phyloP scores from a whole-genome alignment of 2,113 vertebrate species.

The Chauna torquata region DNA sequence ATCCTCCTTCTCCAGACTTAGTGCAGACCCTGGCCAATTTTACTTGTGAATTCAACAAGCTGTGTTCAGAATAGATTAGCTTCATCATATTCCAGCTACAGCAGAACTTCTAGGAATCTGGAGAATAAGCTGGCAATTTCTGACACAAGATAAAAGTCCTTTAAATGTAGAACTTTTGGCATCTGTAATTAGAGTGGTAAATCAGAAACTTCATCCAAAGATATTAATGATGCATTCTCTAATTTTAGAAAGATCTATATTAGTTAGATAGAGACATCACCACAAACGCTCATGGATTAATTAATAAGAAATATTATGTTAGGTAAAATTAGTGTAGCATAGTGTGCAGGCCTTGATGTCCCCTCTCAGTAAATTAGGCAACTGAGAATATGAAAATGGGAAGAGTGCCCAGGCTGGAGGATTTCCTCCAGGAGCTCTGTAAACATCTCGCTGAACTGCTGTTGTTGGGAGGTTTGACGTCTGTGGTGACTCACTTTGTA shows the following conservation, averaged over 20 bases:
- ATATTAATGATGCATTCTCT: background rate
- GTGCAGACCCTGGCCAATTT: background rate
- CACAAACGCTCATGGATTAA: background rate
- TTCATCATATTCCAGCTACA: constrained; percentile 10
- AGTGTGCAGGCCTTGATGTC: background rate
- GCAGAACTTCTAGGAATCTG: constrained; percentile 26
- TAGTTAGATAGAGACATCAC: background rate
- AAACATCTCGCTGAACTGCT: background rate
- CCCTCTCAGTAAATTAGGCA: background rate
- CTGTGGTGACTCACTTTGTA: background rate
- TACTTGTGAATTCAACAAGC: background rate
- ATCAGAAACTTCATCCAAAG: background rate
- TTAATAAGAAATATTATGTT: constrained; percentile 27
- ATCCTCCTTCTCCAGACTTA: background rate
- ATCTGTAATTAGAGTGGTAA: background rate
- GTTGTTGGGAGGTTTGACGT: background rate
- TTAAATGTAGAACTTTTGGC: background rate
- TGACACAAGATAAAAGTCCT: background rate
- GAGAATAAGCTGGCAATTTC: background rate
- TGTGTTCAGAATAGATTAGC: background rate
- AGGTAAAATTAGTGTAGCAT: background rate
- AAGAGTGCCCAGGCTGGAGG: constrained; percentile 10
- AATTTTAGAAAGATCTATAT: background rate
- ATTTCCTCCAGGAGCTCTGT: background rate
- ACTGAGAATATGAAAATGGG: constrained; percentile 1